phyloP scores from a whole-genome alignment of 2,888 invertebrate genomes.

The Ophonus ardosiacus region DNA sequence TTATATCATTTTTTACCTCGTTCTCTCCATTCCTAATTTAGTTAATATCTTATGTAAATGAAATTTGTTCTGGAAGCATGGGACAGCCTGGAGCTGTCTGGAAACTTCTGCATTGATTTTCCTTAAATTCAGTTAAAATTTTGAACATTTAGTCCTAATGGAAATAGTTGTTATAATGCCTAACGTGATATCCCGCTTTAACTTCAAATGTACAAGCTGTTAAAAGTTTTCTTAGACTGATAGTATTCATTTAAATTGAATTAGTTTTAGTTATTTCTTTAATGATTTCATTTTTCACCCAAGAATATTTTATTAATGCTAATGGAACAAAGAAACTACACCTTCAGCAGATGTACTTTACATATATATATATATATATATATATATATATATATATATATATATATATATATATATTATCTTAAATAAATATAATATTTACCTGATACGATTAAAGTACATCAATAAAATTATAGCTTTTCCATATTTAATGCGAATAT shows the following conservation, averaged over 20 bases:
- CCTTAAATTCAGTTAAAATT: constrained; percentile 9
- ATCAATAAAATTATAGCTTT: neutral
- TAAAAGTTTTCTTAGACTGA: constrained; percentile 9
- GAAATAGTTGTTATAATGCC: constrained; percentile 22
- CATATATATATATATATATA: too few relatives aligned
- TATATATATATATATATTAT: too few relatives aligned
- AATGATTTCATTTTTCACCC: neutral
- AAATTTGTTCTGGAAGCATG: constrained; percentile 4
- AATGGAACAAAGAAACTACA: too few relatives aligned
- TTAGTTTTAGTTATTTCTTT: neutral
- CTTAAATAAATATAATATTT: neutral
- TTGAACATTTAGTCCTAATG: constrained; percentile 3
- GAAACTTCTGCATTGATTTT: constrained; percentile 8
- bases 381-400: too few relatives aligned
- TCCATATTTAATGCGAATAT: neutral
- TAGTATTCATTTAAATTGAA: constrained; percentile 7
- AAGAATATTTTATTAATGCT: too few relatives aligned
- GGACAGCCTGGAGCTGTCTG: neutral
- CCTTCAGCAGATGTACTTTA: too few relatives aligned
- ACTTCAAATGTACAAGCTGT: constrained; percentile 6
- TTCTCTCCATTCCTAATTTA: neutral
- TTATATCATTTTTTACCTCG: neutral
- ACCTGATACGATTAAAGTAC: neutral
- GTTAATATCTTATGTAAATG: constrained; percentile 22
- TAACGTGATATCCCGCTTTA: neutral